Evolutionary conservation across 1,140 invertebrate genomes (phyloP).

Genomic region (Saccostrea cuccullata): DNA sequence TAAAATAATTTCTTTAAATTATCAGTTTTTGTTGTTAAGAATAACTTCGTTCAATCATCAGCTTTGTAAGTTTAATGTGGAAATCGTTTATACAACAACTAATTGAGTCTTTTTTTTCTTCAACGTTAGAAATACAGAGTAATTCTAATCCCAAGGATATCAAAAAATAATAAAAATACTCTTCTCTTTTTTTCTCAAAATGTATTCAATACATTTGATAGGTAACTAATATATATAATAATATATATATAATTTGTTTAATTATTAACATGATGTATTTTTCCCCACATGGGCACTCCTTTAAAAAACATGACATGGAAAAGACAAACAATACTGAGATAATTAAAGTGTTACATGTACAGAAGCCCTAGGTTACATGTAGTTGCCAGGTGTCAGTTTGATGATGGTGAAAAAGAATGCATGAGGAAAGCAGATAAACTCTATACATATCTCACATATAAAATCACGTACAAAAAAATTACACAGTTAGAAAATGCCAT

Average conservation of each 20-base stretch:
- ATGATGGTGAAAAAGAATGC: background rate
- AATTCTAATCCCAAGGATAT: conserved; percentile 6
- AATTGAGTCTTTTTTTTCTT: conserved; percentile 8
- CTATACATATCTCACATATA: background rate
- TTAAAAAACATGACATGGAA: conserved; percentile 13
- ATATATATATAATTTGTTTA: conserved; percentile 33
- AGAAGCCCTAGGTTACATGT: conserved; percentile 26
- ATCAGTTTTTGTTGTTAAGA: background rate
- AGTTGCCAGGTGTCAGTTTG: conserved; percentile 15
- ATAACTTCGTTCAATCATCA: background rate
- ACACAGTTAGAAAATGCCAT: background rate
- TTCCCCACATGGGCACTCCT: background rate
- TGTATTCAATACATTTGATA: conserved; percentile 32
- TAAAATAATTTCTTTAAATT: too few relatives aligned
- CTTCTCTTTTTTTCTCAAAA: background rate
- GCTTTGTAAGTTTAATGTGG: conserved; percentile 33
- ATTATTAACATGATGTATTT: conserved; percentile 23
- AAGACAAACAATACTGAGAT: conserved; percentile 3
- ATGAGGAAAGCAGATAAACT: conserved; percentile 12
- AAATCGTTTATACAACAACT: background rate
- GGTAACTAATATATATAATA: background rate
- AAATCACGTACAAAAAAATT: background rate
- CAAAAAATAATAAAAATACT: conserved; percentile 29
- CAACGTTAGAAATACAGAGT: background rate
- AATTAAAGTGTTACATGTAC: background rate